Percentiles rank a stretch among this genome's conserved stretches.
phyloP scores from a whole-genome alignment of 1,140 invertebrate genomes.

The Frieseomelitta varia region DNA sequence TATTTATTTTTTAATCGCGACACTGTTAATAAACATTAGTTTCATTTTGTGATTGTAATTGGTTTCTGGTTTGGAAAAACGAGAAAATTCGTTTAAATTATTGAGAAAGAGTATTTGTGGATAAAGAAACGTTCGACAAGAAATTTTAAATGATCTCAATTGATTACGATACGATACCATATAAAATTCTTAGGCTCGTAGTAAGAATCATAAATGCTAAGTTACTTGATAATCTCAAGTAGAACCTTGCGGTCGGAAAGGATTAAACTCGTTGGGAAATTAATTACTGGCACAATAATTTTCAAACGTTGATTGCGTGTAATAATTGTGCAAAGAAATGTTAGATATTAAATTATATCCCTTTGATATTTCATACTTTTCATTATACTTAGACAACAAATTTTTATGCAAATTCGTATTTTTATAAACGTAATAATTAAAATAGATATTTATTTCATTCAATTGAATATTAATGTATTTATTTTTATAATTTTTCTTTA shows the following conservation, averaged over 20 bases:
- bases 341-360: neutral
- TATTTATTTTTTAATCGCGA: no score
- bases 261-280: slow-evolving; percentile 1
- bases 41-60: neutral
- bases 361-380: no score
- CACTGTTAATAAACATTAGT: neutral
- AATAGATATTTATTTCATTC: no score
- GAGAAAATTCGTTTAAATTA: neutral
- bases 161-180: neutral
- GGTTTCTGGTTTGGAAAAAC: neutral
- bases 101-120: neutral
- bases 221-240: neutral
- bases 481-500: no score
- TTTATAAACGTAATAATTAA: no score
- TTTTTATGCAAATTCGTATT: no score
- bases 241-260: neutral
- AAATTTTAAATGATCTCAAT: neutral
- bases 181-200: neutral
- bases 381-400: no score
- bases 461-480: no score
- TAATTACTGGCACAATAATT: slow-evolving; percentile 12
- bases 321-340: neutral
- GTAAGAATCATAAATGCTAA: neutral
- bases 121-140: no score
- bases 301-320: neutral